Evolutionary conservation across 2,797 vertebrate genomes (phyloP).

Genomic region (Manis crassicaudata): DNA sequence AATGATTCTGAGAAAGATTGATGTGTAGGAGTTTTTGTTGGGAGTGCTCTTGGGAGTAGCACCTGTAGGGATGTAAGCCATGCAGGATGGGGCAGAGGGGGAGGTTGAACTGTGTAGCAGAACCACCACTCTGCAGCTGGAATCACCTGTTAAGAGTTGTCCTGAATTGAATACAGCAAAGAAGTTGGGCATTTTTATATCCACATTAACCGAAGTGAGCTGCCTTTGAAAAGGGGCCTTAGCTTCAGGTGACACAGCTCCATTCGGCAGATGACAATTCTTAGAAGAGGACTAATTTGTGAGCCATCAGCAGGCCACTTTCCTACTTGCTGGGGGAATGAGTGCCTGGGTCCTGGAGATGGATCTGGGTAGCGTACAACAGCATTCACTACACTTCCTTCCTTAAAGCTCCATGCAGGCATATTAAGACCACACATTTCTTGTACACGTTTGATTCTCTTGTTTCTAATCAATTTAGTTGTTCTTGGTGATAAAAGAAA

Average conservation of each 20-base stretch:
- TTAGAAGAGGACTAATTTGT: background rate
- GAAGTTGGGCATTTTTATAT: background rate
- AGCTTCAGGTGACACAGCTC: background rate
- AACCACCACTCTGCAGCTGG: background rate
- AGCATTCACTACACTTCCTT: background rate
- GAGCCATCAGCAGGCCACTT: background rate
- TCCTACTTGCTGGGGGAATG: background rate
- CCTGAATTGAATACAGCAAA: background rate
- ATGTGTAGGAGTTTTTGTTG: background rate
- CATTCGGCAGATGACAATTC: background rate
- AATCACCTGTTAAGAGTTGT: background rate
- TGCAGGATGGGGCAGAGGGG: background rate
- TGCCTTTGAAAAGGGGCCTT: background rate
- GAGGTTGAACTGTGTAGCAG: background rate
- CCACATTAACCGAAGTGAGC: background rate
- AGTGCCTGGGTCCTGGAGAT: background rate
- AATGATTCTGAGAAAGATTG: background rate
- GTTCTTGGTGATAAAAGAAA: background rate
- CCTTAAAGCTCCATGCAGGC: background rate
- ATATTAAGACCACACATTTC: background rate
- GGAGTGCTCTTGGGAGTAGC: background rate
- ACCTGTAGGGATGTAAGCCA: background rate
- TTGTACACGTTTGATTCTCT: background rate
- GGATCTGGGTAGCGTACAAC: too few species aligned
- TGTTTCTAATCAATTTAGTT: background rate